These are phyloP conservation scores for Acheta domesticus DNA, from an alignment of 2,888 invertebrate species.

Conservation along the genomic window DNA sequence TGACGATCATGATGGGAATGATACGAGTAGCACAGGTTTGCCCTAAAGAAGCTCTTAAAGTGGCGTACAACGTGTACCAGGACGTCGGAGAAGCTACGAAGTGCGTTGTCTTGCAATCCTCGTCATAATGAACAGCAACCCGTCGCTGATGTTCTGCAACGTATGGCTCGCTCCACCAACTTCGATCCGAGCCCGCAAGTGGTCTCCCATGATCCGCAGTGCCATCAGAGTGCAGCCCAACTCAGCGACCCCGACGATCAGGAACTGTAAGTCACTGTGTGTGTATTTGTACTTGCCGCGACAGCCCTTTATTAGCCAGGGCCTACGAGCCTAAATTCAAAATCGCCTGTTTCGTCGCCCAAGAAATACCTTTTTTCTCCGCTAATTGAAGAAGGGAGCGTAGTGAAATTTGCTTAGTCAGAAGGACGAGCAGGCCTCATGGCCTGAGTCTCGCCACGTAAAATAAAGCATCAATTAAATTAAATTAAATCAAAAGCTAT, in stretches of 20 bases:
- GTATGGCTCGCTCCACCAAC: slow-evolving; percentile 67
- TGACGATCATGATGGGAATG: slow-evolving; percentile 59
- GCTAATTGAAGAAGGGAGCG: too few species aligned
- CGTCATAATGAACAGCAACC: slow-evolving; percentile 58
- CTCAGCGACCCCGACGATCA: slow-evolving; percentile 49
- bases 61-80: slow-evolving; percentile 63
- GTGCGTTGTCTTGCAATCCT: slow-evolving; percentile 63
- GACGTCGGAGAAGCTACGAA: slow-evolving; percentile 64
- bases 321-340: too few species aligned
- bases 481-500: too few species aligned
- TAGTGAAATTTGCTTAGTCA: too few species aligned
- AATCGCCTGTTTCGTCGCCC: too few species aligned
- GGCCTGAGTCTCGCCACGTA: too few species aligned
- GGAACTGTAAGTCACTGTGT: slow-evolving; percentile 53
- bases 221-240: slow-evolving; percentile 57
- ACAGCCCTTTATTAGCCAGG: too few species aligned
- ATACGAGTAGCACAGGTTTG: slow-evolving; percentile 52
- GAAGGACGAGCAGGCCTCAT: too few species aligned
- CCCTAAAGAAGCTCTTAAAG: slow-evolving; percentile 55
- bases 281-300: too few species aligned
- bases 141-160: slow-evolving; percentile 61
- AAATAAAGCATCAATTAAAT: too few species aligned
- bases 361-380: too few species aligned
- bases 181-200: slow-evolving; percentile 62
- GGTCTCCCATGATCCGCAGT: slow-evolving; percentile 62